Evolutionary conservation across 1,140 invertebrate genomes (phyloP).

Genomic region (Bombus polaris): DNA sequence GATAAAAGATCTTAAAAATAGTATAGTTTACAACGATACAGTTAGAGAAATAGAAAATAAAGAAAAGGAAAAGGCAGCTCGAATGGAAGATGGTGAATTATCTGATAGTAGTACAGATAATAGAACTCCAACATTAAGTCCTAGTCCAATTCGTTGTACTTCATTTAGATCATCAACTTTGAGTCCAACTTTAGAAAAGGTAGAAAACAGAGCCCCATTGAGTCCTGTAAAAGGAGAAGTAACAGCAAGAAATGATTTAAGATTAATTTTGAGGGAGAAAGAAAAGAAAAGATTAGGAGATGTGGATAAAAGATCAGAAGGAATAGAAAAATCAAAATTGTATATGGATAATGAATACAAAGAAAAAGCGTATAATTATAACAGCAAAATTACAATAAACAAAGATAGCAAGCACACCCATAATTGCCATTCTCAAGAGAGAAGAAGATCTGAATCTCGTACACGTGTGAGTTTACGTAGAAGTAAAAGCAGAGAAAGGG

Average conservation of each 20-base stretch:
- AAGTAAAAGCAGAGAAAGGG: conserved; percentile 73
- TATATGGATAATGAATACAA: conserved; percentile 75
- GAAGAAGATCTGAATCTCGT: conserved; percentile 66
- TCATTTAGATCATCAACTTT: conserved; percentile 54
- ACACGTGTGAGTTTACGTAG: conserved; percentile 58
- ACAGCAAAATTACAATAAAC: conserved; percentile 66
- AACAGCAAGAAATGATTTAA: conserved; percentile 80
- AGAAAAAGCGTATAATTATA: conserved; percentile 76
- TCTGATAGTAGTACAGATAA: conserved; percentile 84
- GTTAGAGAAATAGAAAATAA: conserved; percentile 87
- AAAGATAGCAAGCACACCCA: conserved; percentile 66
- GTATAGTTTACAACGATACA: conserved; percentile 86
- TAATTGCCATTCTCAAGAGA: conserved; percentile 71
- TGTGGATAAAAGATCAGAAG: conserved; percentile 79
- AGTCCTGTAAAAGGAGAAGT: conserved; percentile 42
- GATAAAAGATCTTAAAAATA: conserved; percentile 87
- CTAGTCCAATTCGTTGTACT: conserved; percentile 65
- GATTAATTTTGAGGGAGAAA: conserved; percentile 81
- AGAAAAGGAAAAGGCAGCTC: conserved; percentile 84
- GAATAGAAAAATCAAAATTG: conserved; percentile 74
- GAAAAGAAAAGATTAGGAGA: conserved; percentile 82
- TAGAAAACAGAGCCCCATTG: conserved; percentile 41
- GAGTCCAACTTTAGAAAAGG: conserved; percentile 58
- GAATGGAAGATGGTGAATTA: conserved; percentile 86
- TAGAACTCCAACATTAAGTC: conserved; percentile 79